A percentile compares a stretch with the other conserved stretches of the same genome.
These are phyloP conservation scores for Fratercula arctica DNA, from an alignment of 2,797 vertebrate species.

Conservation along the genomic window DNA sequence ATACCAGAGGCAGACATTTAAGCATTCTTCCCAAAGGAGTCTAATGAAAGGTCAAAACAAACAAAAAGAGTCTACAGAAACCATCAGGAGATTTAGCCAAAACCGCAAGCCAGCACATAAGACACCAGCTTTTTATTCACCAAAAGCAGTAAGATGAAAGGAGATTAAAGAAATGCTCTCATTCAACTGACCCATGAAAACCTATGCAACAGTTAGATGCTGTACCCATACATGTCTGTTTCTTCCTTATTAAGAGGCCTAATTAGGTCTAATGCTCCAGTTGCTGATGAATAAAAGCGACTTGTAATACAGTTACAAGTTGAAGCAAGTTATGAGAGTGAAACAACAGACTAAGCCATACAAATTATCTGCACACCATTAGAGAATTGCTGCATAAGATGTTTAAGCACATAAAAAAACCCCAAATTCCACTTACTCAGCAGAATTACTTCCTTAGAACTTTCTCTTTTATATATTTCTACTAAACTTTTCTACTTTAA, in stretches of 20 bases:
- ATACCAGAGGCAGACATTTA: accelerated
- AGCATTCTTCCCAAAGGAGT: background rate
- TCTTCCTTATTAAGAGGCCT: constrained; percentile 10
- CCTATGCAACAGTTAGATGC: background rate
- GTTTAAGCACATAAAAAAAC: background rate
- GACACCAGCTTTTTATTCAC: background rate
- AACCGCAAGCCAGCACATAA: background rate
- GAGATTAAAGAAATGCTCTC: background rate
- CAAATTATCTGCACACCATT: background rate
- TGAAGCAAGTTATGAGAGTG: background rate
- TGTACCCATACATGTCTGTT: background rate
- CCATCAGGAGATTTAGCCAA: background rate
- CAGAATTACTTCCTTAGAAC: constrained; percentile 1
- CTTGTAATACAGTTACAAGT: background rate
- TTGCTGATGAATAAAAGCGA: constrained; percentile 17
- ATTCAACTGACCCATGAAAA: background rate
- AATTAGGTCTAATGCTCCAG: background rate
- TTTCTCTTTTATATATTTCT: background rate
- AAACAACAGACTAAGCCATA: background rate
- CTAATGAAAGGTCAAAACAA: background rate
- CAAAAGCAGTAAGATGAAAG: background rate
- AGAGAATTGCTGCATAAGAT: background rate
- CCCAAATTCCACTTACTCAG: background rate
- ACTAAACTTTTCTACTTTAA: background rate
- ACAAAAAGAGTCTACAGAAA: background rate